Percentiles rank a stretch among this genome's conserved stretches.
These are phyloP conservation scores for Pungitius pungitius DNA, from an alignment of 2,113 vertebrate species.

Conservation along the genomic window DNA sequence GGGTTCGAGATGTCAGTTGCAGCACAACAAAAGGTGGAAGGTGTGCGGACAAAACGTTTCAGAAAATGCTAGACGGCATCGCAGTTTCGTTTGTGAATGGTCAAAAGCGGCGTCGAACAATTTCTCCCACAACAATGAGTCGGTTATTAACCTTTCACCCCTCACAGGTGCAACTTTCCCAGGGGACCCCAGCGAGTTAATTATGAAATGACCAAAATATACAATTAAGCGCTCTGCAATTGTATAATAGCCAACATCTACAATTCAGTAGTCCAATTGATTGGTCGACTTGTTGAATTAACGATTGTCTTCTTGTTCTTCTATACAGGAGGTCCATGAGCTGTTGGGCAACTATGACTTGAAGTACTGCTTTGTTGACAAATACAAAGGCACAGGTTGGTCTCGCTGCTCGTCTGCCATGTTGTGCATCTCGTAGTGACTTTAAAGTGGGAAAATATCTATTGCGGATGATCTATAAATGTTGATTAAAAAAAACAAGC, in stretches of 20 bases:
- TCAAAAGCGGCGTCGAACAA: slow-evolving; percentile 67
- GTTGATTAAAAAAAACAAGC: background rate
- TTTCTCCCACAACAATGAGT: slow-evolving; percentile 67
- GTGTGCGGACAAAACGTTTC: slow-evolving; percentile 74
- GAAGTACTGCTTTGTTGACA: slow-evolving; percentile 98
- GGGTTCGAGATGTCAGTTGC: slow-evolving; percentile 78
- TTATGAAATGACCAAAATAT: background rate
- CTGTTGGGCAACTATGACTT: slow-evolving; percentile 89
- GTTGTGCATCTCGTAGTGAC: background rate
- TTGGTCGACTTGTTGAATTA: background rate
- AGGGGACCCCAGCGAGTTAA: slow-evolving; percentile 26
- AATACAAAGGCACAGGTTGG: slow-evolving; percentile 95
- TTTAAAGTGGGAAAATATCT: background rate
- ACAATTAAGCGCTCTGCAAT: background rate
- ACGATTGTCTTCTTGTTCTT: background rate
- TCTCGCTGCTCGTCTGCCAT: slow-evolving; percentile 27
- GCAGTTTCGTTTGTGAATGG: slow-evolving; percentile 57
- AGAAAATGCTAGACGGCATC: slow-evolving; percentile 78
- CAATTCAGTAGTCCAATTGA: background rate
- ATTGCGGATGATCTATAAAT: background rate
- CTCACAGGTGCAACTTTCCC: slow-evolving; percentile 49
- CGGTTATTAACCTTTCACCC: slow-evolving; percentile 21
- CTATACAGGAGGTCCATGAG: slow-evolving; percentile 90
- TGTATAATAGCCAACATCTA: background rate
- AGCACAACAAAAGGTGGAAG: slow-evolving; percentile 77